Conservation (phyloP, 2,113 vertebrate genomes). For the Callopanchax toddi region DNA sequence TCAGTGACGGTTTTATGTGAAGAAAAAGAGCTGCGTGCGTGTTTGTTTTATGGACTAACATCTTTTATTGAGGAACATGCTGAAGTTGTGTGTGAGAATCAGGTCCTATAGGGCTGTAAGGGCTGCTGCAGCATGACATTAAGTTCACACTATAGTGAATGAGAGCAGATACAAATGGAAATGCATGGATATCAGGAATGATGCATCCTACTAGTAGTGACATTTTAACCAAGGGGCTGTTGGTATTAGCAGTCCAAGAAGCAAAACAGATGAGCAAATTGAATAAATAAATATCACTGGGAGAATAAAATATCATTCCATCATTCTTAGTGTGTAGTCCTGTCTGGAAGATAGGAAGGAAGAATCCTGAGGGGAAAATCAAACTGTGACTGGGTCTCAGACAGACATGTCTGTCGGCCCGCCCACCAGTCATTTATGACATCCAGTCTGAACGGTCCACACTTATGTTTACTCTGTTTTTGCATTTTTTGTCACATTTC, state of each 20-base stretch:
- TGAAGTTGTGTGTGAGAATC: slow-evolving; percentile 33
- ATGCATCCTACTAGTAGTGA: not conserved
- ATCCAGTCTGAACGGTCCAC: too few relatives aligned
- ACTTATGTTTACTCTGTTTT: too few relatives aligned
- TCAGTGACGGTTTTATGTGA: slow-evolving; percentile 20
- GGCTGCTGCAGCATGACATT: slow-evolving; percentile 43
- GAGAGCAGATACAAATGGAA: not conserved
- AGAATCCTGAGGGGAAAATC: too few relatives aligned
- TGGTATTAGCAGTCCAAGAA: not conserved
- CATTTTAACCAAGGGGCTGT: not conserved
- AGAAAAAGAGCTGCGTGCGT: slow-evolving; percentile 1
- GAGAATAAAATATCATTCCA: not conserved
- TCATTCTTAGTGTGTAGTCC: not conserved
- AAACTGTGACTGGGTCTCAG: too few relatives aligned
- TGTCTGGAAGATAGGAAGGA: not conserved
- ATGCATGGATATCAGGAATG: not conserved
- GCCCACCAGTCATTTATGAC: too few relatives aligned
- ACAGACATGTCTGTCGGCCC: too few relatives aligned
- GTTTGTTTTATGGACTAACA: slow-evolving; percentile 37
- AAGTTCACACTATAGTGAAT: slow-evolving; percentile 17
- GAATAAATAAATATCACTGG: not conserved
- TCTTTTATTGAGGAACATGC: slow-evolving; percentile 21
- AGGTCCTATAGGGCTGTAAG: slow-evolving; percentile 21
- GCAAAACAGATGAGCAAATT: not conserved
- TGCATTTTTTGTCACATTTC: too few relatives aligned